Evolutionary conservation across 2,113 vertebrate species (phyloP).

Genomic region (Erythrocebus patas): DNA sequence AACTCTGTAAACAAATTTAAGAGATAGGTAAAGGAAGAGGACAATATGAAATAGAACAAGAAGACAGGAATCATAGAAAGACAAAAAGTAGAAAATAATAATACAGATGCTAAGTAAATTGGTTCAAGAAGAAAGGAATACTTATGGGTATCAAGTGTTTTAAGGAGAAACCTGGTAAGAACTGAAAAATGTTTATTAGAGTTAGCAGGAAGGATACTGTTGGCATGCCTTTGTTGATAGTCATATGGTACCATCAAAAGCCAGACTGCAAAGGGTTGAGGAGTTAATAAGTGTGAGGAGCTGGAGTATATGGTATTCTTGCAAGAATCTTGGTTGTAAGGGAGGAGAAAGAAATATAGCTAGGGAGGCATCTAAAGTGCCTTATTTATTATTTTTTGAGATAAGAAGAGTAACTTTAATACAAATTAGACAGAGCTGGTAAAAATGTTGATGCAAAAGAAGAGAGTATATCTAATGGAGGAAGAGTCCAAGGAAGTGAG

Average conservation of each 20-base stretch:
- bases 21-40: neutral
- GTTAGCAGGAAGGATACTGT: neutral
- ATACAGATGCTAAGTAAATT: neutral
- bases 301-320: neutral
- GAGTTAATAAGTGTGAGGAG: neutral
- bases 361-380: neutral
- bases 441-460: neutral
- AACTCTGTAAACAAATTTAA: neutral
- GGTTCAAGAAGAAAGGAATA: neutral
- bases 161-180: neutral
- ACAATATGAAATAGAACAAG: neutral
- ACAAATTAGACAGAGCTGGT: neutral
- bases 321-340: neutral
- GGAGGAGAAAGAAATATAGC: neutral
- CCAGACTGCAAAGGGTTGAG: neutral
- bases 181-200: neutral
- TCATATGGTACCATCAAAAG: neutral
- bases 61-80: neutral
- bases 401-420: neutral
- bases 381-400: neutral
- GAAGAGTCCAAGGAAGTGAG: neutral
- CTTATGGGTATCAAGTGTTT: neutral
- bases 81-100: neutral
- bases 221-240: neutral
- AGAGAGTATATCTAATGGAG: neutral